Evolutionary conservation across 1,140 invertebrate species (phyloP), one percentile per base, ranked within the genome.

Genomic region (Plectus sambesii): DNA sequence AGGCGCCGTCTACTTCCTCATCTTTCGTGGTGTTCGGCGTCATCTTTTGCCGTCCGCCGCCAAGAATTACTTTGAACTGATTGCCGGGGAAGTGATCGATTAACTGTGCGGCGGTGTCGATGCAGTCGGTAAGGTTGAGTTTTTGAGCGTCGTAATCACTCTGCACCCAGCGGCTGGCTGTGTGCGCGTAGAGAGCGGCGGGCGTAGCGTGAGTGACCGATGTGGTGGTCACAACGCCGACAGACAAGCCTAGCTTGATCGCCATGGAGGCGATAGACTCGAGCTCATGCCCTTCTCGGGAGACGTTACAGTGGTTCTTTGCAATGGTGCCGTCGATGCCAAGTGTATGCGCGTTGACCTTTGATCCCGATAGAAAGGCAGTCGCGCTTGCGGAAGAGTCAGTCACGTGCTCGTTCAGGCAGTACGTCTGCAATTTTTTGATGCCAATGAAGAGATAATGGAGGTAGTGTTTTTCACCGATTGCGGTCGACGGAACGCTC

Each of bases 201-300:
- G 87, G 88, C 0, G 87, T 90, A 0, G 87, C 88, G 68, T 93
- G 86, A 0, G 87, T 92, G 0, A 93, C 80, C 46, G 85, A 76
- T 26, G 86, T 86, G 0, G 83, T 92, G 1, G 87, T 90, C 2
- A 92, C 84, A 39, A 94, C 80, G 17, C 87, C 88, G 64, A 82
- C 82, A 40, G 76, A 78, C 72, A 84, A 85, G 33, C 82, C 82
- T 70, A 60, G 54, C 42, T 29, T 9, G 12, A 40, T 43, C 36
- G 24, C 37, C 36, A 20, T 9, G 43, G 53, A 23, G 3, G 40
- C 48, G 5, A 44, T 50, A 23, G 25, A 29, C 15, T 50, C 5
- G 12, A 39, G n/a, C n/a, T 49, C 22, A 33, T 26, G 22, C 41
- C 26, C 33, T 39, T 51, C 26, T 47, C 35, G 2, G 19, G 33